Conservation (phyloP, 2,113 vertebrate genomes). For the Nesospiza acunhae region DNA sequence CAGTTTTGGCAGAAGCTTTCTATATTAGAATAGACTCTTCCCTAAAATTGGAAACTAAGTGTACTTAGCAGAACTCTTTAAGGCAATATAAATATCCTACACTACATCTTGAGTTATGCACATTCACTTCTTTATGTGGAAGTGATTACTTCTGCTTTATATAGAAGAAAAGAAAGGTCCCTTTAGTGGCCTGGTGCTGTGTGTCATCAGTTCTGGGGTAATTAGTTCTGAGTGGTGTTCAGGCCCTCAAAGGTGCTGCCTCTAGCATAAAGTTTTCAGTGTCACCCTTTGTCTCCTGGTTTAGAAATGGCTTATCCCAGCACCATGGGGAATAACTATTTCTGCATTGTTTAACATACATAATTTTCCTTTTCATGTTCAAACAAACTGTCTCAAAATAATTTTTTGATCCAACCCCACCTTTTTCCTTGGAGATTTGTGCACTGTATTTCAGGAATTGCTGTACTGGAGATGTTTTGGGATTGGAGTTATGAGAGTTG, state of each 20-base stretch:
- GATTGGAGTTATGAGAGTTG: neutral
- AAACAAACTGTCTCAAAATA: neutral
- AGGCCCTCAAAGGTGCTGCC: neutral
- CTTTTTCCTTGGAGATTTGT: constrained; percentile 4
- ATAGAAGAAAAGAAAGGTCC: neutral
- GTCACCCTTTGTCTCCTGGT: neutral
- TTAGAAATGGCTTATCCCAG: neutral
- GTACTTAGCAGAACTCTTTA: constrained; percentile 53
- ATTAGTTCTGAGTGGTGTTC: neutral
- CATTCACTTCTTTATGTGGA: neutral
- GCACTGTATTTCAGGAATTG: constrained; percentile 43
- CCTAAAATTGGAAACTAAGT: constrained; percentile 53
- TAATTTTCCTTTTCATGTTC: neutral
- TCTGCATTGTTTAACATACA: neutral
- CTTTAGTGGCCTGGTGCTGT: neutral
- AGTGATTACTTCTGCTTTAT: neutral
- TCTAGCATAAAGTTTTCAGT: neutral
- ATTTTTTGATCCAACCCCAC: constrained; percentile 11
- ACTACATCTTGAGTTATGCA: neutral
- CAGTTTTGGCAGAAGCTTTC: constrained; percentile 45
- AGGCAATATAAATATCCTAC: constrained; percentile 27
- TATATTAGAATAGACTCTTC: constrained; percentile 63
- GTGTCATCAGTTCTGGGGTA: neutral
- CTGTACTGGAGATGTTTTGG: neutral
- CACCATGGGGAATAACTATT: neutral